A percentile compares a stretch with the other conserved stretches of the same genome.
These are phyloP conservation scores for Cephalopholis sonnerati DNA, from an alignment of 2,113 vertebrate genomes.

Conservation along the genomic window DNA sequence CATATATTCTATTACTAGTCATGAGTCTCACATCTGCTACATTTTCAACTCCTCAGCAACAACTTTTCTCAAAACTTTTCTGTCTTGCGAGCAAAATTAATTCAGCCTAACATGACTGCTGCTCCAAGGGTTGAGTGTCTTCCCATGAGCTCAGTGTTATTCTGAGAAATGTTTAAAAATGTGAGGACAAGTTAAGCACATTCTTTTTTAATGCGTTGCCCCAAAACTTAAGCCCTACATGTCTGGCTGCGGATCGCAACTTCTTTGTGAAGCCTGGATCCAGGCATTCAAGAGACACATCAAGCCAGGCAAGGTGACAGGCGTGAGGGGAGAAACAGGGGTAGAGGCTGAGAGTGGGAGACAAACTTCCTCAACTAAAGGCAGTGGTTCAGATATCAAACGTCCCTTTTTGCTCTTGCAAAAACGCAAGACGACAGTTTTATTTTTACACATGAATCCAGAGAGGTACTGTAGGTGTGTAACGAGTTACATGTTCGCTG, in stretches of 20 bases:
- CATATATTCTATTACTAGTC: background rate
- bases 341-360: slow-evolving; percentile 24
- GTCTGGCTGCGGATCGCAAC: slow-evolving; percentile 42
- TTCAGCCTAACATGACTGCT: slow-evolving; percentile 36
- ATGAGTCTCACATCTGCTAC: background rate
- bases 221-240: slow-evolving; percentile 55
- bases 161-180: slow-evolving; percentile 51
- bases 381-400: slow-evolving; percentile 67
- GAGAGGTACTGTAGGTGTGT: slow-evolving; percentile 58
- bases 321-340: slow-evolving; percentile 31
- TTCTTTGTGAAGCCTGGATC: slow-evolving; percentile 59
- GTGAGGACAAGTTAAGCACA: slow-evolving; percentile 49
- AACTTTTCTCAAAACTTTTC: slow-evolving; percentile 58
- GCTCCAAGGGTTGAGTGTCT: slow-evolving; percentile 23
- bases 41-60: slow-evolving; percentile 16
- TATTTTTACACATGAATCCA: slow-evolving; percentile 66
- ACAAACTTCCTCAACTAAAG: slow-evolving; percentile 63
- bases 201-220: slow-evolving; percentile 47
- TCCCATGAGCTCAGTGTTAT: slow-evolving; percentile 52
- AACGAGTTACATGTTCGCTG: slow-evolving; percentile 53
- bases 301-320: slow-evolving; percentile 63
- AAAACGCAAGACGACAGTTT: slow-evolving; percentile 42
- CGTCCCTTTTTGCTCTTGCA: slow-evolving; percentile 42
- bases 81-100: slow-evolving; percentile 32
- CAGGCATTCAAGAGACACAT: slow-evolving; percentile 67